These are phyloP conservation scores for Eupithecia inturbata DNA, from an alignment of 2,888 invertebrate genomes.

Conservation along the genomic window DNA sequence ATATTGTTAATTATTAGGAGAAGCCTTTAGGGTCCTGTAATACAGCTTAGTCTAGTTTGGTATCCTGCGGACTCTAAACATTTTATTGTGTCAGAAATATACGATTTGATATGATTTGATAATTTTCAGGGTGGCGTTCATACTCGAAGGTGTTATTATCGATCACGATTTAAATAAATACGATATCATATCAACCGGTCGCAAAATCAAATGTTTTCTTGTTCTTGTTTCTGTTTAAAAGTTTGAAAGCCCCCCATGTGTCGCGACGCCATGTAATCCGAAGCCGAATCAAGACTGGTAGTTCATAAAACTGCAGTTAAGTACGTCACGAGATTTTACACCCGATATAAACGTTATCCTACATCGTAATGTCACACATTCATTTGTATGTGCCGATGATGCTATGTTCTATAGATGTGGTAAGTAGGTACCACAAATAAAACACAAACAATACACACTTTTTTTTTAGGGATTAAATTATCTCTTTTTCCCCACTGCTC, in stretches of 20 bases:
- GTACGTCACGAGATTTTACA: conserved; percentile 45
- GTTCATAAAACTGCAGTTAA: conserved; percentile 71
- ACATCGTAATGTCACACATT: conserved; percentile 37
- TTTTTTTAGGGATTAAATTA: too few relatives aligned
- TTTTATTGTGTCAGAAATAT: too few relatives aligned
- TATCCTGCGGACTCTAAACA: too few relatives aligned
- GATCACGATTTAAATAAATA: too few relatives aligned
- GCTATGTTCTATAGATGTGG: conserved; percentile 14
- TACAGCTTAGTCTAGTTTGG: too few relatives aligned
- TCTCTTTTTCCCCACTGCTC: background rate
- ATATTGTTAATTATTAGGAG: too few relatives aligned
- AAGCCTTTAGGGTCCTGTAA: too few relatives aligned
- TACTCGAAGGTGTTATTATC: too few relatives aligned
- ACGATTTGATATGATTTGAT: too few relatives aligned
- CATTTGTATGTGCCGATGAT: conserved; percentile 25
- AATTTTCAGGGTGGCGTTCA: too few relatives aligned
- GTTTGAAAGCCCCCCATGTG: conserved; percentile 42
- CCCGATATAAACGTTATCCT: conserved; percentile 40
- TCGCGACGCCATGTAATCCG: conserved; percentile 49
- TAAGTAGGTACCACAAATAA: too few relatives aligned
- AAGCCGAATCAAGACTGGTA: conserved; percentile 66
- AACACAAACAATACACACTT: too few relatives aligned
- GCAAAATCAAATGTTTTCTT: background rate
- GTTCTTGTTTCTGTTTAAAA: background rate
- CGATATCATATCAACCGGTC: background rate